These are phyloP conservation scores for Lithodes maja DNA, from an alignment of 2,888 invertebrate species.

Conservation along the genomic window DNA sequence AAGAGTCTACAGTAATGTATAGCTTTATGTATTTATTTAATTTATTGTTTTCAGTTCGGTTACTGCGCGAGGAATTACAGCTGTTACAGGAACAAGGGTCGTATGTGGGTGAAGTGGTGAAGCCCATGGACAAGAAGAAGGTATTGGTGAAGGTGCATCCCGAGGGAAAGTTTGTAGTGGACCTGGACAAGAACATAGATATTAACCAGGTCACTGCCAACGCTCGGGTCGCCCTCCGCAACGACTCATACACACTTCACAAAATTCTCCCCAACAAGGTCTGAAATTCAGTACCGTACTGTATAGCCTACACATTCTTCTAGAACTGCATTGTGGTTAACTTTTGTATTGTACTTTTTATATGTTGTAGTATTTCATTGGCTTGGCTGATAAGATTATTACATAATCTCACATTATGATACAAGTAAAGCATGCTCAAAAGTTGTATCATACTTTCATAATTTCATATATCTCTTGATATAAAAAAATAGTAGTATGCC, in stretches of 20 bases:
- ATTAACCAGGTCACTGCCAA: constrained; percentile 98
- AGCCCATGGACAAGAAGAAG: constrained; percentile 99
- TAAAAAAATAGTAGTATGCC: no score
- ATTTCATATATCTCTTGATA: no score
- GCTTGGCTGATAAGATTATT: no score
- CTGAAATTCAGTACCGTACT: constrained; percentile 42
- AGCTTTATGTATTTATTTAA: no score
- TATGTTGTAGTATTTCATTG: no score
- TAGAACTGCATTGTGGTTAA: no score
- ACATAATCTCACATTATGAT: no score
- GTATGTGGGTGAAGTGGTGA: constrained; percentile 99
- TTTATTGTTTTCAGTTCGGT: constrained; percentile 84
- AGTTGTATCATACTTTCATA: no score
- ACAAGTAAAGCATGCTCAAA: no score
- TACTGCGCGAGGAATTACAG: constrained; percentile 97
- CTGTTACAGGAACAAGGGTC: constrained; percentile 97
- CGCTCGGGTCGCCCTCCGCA: constrained; percentile 96
- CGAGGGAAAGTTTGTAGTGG: constrained; percentile 99
- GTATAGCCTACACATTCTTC: no score
- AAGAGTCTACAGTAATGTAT: no score
- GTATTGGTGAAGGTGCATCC: constrained; percentile 91
- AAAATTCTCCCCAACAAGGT: constrained; percentile 98
- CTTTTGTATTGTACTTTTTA: no score
- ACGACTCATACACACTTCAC: constrained; percentile 98
- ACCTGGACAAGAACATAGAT: constrained; percentile 98